These are phyloP conservation scores for Homarus gammarus DNA, from an alignment of 2,888 invertebrate genomes.

Conservation along the genomic window DNA sequence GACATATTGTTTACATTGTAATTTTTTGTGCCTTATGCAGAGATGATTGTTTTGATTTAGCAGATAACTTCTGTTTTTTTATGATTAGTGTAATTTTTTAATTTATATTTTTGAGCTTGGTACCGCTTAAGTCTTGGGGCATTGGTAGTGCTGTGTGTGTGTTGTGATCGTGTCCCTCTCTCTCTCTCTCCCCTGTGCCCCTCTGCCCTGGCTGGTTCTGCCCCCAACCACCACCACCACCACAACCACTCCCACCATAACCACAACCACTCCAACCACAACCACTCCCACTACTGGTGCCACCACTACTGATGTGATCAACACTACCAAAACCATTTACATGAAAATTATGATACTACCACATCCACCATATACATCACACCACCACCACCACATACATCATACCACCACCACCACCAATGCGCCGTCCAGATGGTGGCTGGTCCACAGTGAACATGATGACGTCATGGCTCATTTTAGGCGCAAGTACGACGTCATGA, in stretches of 20 bases:
- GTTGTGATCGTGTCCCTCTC: conserved; percentile 68
- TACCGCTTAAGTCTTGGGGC: conserved; percentile 34
- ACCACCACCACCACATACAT: neutral
- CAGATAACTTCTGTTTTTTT: neutral
- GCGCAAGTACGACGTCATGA: conserved; percentile 99
- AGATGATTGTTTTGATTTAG: neutral
- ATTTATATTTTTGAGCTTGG: neutral
- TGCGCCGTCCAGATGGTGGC: conserved; percentile 57
- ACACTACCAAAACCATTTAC: conserved; percentile 15
- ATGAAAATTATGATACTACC: neutral
- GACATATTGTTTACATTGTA: neutral
- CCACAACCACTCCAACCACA: neutral
- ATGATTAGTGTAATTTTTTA: neutral
- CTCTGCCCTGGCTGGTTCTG: conserved; percentile 65
- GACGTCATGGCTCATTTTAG: conserved; percentile 80
- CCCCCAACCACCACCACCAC: conserved; percentile 50
- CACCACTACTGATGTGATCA: neutral
- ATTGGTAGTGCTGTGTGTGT: conserved; percentile 61
- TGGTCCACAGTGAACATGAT: conserved; percentile 68
- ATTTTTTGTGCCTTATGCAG: neutral
- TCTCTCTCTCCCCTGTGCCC: conserved; percentile 63
- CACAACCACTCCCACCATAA: conserved; percentile 6
- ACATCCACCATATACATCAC: neutral
- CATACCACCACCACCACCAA: neutral
- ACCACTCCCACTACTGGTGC: neutral